Conservation (phyloP, 2,113 vertebrate species). For the Myxocyprinus asiaticus region DNA sequence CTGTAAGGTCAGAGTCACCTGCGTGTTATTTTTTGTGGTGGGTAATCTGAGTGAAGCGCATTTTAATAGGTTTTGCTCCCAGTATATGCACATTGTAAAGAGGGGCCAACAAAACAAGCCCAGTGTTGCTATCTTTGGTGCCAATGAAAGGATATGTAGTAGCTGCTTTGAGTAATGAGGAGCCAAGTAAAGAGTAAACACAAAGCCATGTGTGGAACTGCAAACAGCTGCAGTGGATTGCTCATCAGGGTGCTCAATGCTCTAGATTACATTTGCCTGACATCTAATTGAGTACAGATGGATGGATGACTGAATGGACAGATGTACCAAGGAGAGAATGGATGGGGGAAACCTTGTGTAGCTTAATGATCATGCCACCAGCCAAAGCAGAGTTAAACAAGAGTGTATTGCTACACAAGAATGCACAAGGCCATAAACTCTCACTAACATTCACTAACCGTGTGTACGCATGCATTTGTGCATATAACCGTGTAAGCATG, state of each 20-base stretch:
- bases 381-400: too few species aligned
- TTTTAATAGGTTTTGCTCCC: conserved; percentile 14
- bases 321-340: conserved; percentile 1
- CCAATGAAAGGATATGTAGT: conserved; percentile 15
- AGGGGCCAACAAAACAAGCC: conserved; percentile 44
- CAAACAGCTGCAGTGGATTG: conserved; percentile 40
- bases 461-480: too few species aligned
- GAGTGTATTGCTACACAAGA: too few species aligned
- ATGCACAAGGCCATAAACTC: too few species aligned
- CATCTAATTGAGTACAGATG: conserved; percentile 41
- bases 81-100: conserved; percentile 39
- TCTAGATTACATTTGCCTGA: conserved; percentile 44
- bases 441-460: too few species aligned
- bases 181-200: conserved; percentile 23
- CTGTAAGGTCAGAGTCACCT: conserved; percentile 34
- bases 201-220: conserved; percentile 1
- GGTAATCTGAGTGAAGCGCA: conserved; percentile 26
- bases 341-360: not conserved
- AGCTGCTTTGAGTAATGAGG: conserved; percentile 36
- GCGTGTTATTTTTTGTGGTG: conserved; percentile 6
- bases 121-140: conserved; percentile 27
- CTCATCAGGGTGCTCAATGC: conserved; percentile 40
- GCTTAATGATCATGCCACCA: too few species aligned
- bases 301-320: conserved; percentile 14
- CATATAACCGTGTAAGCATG: too few species aligned